Evolutionary conservation across 1,140 invertebrate genomes (phyloP).

Genomic region (Camponotus floridanus): DNA sequence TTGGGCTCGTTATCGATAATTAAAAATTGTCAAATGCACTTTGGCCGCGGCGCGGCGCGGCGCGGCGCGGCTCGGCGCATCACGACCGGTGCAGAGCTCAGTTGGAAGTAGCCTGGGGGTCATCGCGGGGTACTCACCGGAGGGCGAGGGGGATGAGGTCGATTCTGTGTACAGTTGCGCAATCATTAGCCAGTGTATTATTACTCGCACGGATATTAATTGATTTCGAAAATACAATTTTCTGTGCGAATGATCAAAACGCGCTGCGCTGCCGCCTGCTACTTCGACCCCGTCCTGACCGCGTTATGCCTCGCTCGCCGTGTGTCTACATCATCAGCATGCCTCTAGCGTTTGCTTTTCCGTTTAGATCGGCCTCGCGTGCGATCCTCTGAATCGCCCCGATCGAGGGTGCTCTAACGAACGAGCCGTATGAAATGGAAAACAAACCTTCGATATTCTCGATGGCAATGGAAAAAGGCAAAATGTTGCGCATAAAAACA

Average conservation of each 20-base stretch:
- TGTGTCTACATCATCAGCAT: constrained; percentile 54
- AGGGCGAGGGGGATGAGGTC: constrained; percentile 57
- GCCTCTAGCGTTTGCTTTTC: constrained; percentile 60
- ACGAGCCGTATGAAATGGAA: constrained; percentile 35
- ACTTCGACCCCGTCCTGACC: constrained; percentile 15
- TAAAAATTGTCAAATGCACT: constrained; percentile 86
- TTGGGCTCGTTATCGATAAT: constrained; percentile 81
- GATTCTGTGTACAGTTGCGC: constrained; percentile 65
- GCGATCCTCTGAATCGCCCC: constrained; percentile 32
- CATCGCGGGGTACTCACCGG: constrained; percentile 63
- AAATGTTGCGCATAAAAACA: constrained; percentile 7
- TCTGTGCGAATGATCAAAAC: constrained; percentile 85
- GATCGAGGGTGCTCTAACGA: constrained; percentile 44
- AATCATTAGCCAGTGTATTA: constrained; percentile 85
- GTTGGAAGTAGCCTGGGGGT: constrained; percentile 78
- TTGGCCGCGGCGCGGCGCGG: constrained; percentile 71
- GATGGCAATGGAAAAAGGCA: constrained; percentile 5
- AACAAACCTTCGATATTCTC: constrained; percentile 4
- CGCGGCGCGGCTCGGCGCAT: constrained; percentile 64
- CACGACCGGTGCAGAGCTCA: constrained; percentile 74
- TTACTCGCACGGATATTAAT: constrained; percentile 85
- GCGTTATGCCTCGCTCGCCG: constrained; percentile 49
- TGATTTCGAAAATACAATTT: constrained; percentile 86
- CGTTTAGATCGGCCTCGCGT: constrained; percentile 28
- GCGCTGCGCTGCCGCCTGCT: constrained; percentile 41